Evolutionary conservation across 2,888 invertebrate genomes (phyloP).

Genomic region (Myopa testacea): DNA sequence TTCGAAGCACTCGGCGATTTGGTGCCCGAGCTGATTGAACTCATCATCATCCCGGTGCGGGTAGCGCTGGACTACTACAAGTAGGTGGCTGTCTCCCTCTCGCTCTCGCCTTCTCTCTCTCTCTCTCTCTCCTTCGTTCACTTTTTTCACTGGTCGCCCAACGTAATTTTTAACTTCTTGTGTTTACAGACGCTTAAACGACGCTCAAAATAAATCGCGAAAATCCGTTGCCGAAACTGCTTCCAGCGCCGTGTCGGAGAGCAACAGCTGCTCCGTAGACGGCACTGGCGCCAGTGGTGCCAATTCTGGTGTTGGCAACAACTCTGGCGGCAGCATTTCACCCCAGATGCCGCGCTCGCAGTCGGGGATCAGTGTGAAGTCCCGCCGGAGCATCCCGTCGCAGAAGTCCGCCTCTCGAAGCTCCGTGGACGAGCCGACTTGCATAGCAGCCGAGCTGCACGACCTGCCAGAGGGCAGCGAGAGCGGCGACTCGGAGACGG

Average conservation of each 20-base stretch:
- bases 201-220: conserved; percentile 66
- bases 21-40: conserved; percentile 78
- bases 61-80: conserved; percentile 68
- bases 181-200: conserved; percentile 64
- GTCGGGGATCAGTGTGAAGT: conserved; percentile 71
- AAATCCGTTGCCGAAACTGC: conserved; percentile 67
- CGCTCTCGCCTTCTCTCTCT: neutral
- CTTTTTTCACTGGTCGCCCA: neutral
- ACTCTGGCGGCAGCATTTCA: conserved; percentile 62
- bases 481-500: conserved; percentile 76
- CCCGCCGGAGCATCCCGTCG: conserved; percentile 71
- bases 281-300: conserved; percentile 46
- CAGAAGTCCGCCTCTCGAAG: conserved; percentile 70
- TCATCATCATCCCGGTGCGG: conserved; percentile 68
- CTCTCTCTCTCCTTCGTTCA: neutral
- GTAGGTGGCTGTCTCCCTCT: conserved; percentile 50
- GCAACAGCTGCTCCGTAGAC: conserved; percentile 63
- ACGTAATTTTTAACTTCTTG: neutral
- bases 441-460: conserved; percentile 69
- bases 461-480: conserved; percentile 72
- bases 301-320: conserved; percentile 43
- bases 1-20: conserved; percentile 83
- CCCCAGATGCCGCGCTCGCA: conserved; percentile 69
- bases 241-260: conserved; percentile 60
- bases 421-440: conserved; percentile 70